Base-by-base conservation (phyloP, 2,797 vertebrate species). In the Diglossa cyanea region DNA sequence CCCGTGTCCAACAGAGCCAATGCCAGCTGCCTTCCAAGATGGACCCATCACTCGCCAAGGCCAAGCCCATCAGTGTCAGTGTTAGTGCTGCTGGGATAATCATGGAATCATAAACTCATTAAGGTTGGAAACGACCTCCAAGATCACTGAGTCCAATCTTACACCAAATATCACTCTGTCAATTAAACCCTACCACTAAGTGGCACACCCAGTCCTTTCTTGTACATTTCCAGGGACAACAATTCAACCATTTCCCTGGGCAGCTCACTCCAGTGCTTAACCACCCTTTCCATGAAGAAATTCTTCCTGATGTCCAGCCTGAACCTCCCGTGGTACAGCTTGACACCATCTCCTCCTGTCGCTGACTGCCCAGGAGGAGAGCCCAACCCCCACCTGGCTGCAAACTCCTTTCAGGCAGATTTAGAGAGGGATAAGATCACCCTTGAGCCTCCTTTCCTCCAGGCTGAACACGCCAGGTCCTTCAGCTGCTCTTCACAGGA, bases 331-430 rank as follows among this genome's bases (percentile, higher is more conserved):
- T 44, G 37, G 28, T n/a, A 57, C 28, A 65, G 37, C 7, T 25
- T 45, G n/a, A 58, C 20, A 50, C 6, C 9, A 14, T 66, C 51
- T 44, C n/a, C 5, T 55, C 37, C 42, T 16, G 9, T 39, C 1
- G 0, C 37, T 30, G 53, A 17, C 2, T 51, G 24, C 11, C 39
- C 3, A 1, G 17, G 11, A 65, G n/a, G 30, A 79, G 28, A 58
- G 28, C 6, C 33, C 0, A 0, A 65, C 23, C 4, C 44, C n/a
- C 28, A 39, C 9, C 11, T 37, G 10, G 37, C 37, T 50, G 33
- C 24, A 72, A 2, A 21, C 16, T 57, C 58, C 28, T 44, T 44
- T 58, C 44, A 37, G 19, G 23, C 4, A 72, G 11, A 1, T 63
- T 23, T 10, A n/a, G 14, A 77, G 20, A 48, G 16, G 2, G 10